A percentile compares a stretch with the other conserved stretches of the same genome.
Evolutionary conservation across 2,113 vertebrate species (phyloP).

Genomic region (Austrofundulus limnaeus): DNA sequence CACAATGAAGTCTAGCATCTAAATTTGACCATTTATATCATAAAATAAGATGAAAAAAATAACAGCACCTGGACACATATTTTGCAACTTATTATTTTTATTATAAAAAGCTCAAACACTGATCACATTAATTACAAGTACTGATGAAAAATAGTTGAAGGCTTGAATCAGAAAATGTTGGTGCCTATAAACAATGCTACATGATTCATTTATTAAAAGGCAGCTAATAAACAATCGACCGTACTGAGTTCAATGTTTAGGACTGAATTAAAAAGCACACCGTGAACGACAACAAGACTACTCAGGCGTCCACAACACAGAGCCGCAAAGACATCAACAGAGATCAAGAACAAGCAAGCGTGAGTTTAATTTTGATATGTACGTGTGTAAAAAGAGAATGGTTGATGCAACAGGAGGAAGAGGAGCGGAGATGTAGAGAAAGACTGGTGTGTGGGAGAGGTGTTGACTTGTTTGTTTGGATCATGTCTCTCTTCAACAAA

Average conservation of each 20-base stretch:
- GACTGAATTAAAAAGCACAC: slow-evolving; percentile 39
- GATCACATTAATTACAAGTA: slow-evolving; percentile 50
- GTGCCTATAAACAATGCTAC: slow-evolving; percentile 22
- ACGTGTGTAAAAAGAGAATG: slow-evolving; percentile 22
- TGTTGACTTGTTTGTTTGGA: slow-evolving; percentile 72
- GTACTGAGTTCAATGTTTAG: slow-evolving; percentile 15
- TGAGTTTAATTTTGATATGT: slow-evolving; percentile 11
- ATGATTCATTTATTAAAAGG: slow-evolving; percentile 20
- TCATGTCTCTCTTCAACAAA: slow-evolving; percentile 62
- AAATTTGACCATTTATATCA: neutral
- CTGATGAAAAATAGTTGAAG: slow-evolving; percentile 42
- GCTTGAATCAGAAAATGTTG: slow-evolving; percentile 44
- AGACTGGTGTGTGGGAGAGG: slow-evolving; percentile 75
- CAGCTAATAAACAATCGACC: slow-evolving; percentile 27
- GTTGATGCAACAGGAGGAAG: slow-evolving; percentile 53
- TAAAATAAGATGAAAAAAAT: slow-evolving; percentile 18
- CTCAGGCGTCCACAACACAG: slow-evolving; percentile 14
- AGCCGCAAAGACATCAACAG: slow-evolving; percentile 1
- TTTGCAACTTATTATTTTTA: slow-evolving; percentile 53
- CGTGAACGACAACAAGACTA: slow-evolving; percentile 24
- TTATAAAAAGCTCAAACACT: slow-evolving; percentile 52
- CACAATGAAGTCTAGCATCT: neutral
- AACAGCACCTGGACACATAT: slow-evolving; percentile 20
- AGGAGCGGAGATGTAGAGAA: slow-evolving; percentile 56
- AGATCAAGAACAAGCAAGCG: slow-evolving; percentile 14